Conservation (phyloP, 2,113 vertebrate species). For the Tiliqua scincoides region DNA sequence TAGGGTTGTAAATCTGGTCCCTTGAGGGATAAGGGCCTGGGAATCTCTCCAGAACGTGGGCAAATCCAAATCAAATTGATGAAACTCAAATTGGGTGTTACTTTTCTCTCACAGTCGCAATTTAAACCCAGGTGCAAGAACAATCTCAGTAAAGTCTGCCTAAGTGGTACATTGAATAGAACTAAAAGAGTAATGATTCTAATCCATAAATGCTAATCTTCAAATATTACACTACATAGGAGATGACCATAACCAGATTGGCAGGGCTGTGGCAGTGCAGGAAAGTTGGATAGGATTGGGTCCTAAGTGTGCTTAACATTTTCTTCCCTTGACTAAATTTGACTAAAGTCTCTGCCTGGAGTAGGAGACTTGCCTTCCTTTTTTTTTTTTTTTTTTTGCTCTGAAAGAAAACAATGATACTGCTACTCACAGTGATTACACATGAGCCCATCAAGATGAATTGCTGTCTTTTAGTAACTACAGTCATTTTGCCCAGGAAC, state of each 20-base stretch:
- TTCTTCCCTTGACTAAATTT: not conserved
- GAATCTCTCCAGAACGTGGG: too few relatives aligned
- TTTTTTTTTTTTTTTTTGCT: not conserved
- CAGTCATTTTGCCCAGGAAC: not conserved
- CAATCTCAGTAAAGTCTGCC: too few relatives aligned
- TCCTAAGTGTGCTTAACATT: not conserved
- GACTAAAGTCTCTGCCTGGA: not conserved
- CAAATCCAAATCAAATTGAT: too few relatives aligned
- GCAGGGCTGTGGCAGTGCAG: not conserved
- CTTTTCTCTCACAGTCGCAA: too few relatives aligned
- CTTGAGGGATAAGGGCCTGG: too few relatives aligned
- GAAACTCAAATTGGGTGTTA: too few relatives aligned
- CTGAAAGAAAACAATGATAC: constrained; percentile 20
- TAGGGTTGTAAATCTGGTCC: too few relatives aligned
- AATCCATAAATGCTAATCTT: too few relatives aligned
- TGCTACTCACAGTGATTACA: not conserved
- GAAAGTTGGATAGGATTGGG: not conserved
- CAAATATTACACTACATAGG: too few relatives aligned
- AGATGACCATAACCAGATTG: not conserved
- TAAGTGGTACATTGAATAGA: too few relatives aligned
- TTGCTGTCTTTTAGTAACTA: constrained; percentile 40
- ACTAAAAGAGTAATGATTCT: too few relatives aligned
- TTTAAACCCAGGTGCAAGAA: too few relatives aligned
- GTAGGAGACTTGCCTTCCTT: not conserved
- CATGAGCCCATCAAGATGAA: constrained; percentile 34